A percentile compares a stretch with the other conserved stretches of the same genome.
Conservation (phyloP, 2,888 invertebrate genomes). For the Julus scandinavius region DNA sequence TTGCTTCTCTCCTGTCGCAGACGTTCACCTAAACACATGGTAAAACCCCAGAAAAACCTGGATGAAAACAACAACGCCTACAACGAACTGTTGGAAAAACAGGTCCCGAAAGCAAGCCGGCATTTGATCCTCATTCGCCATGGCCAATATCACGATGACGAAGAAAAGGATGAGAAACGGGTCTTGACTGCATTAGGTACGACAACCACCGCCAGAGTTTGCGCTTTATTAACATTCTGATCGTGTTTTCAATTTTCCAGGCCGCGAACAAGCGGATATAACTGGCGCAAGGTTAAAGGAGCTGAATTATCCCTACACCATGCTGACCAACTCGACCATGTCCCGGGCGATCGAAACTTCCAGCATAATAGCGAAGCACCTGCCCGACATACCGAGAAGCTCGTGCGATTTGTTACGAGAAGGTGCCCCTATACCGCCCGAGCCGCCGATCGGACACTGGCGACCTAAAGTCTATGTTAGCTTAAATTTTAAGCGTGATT, state of each 20-base stretch:
- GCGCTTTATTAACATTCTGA: background rate
- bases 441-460: conserved; percentile 90
- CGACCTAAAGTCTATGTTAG: conserved; percentile 81
- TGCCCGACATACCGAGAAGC: conserved; percentile 72
- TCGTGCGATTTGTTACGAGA: conserved; percentile 84
- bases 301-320: conserved; percentile 81
- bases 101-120: conserved; percentile 74
- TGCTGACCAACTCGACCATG: conserved; percentile 90
- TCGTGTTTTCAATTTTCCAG: conserved; percentile 68
- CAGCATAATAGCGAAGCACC: conserved; percentile 78
- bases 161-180: conserved; percentile 77
- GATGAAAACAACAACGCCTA: conserved; percentile 73
- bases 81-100: conserved; percentile 72
- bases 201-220: conserved; percentile 25
- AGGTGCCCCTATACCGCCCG: conserved; percentile 94
- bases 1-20: conserved; percentile 65
- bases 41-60: conserved; percentile 70
- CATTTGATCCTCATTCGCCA: conserved; percentile 92
- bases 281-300: conserved; percentile 83
- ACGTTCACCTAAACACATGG: conserved; percentile 78
- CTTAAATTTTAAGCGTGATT: background rate
- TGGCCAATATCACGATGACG: conserved; percentile 89
- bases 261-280: conserved; percentile 83
- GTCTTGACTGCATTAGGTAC: conserved; percentile 83
- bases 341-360: conserved; percentile 92